These are phyloP conservation scores for Actinia equina DNA, from an alignment of 64 coral and sea anemone genomes.

Conservation along the genomic window DNA sequence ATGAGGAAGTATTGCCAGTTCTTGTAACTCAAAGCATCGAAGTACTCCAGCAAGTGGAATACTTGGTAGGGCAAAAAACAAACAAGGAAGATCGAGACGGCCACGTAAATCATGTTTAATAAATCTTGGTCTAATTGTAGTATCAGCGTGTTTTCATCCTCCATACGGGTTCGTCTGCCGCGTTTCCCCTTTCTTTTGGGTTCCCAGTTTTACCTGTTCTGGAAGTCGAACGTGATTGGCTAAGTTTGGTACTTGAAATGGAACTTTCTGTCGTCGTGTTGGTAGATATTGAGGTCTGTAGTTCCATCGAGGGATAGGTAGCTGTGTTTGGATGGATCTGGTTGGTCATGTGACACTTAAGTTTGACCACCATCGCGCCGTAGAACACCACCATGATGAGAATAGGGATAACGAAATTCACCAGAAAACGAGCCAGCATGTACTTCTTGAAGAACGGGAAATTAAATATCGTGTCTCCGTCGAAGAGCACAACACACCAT, in stretches of 20 bases:
- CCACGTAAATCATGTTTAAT: constrained; percentile 44
- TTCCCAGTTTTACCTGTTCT: neutral
- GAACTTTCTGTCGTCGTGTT: neutral
- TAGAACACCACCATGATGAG: constrained; percentile 33
- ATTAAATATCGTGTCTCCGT: neutral
- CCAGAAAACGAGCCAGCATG: neutral
- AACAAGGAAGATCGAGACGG: constrained; percentile 33
- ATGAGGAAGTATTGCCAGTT: constrained; percentile 26
- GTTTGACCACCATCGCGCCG: constrained; percentile 14
- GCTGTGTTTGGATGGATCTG: neutral
- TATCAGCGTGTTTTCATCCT: neutral
- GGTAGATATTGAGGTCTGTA: neutral
- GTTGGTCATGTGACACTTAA: constrained; percentile 8
- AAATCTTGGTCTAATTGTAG: constrained; percentile 23
- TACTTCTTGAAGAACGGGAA: neutral
- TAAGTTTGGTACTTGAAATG: neutral
- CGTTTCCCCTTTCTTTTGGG: neutral
- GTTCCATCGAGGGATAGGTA: neutral
- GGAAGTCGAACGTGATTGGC: neutral
- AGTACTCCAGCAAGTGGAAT: constrained; percentile 1
- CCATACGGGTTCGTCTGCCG: neutral
- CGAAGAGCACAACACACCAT: constrained; percentile 16
- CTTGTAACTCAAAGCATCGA: neutral
- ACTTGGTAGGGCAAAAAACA: constrained; percentile 49
- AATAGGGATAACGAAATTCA: constrained; percentile 28